Base-by-base conservation (phyloP, 2,113 vertebrate species). In the Crocuta crocuta region DNA sequence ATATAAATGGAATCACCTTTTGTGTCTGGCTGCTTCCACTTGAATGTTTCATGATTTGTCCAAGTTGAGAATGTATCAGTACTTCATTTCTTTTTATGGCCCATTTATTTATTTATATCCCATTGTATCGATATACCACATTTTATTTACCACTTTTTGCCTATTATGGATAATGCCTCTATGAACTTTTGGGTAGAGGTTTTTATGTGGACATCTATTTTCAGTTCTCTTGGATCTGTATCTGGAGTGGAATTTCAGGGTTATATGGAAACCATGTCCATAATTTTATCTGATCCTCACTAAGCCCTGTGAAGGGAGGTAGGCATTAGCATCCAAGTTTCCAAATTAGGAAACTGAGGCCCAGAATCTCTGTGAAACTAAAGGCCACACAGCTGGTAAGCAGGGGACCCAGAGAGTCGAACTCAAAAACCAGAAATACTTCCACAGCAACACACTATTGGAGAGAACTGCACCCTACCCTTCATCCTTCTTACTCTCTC, bases 111-210 rank as follows among this genome's bases (percentile, higher is more conserved):
- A 61, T 61, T 61, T 61, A 68, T 45, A 53, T 1, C 82, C 58
- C 66, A 61, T 61, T 84, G 13, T 55, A 58, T 16, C 63, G 48
- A 91, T 39, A 83, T 4, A 74, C 17, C 16, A 55, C 63, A 79
- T 74, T 93, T 82, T 81, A 50, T 65, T 96, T 94, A 94, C 70
- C 35, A 76, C 65, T 71, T 94, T 88, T 63, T 16, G 53, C 5
- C 43, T 79, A 13, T 70, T 70, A 82, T 45, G 50, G 91, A 61
- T 76, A 94, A 80, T 43, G 15, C 26, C 50, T 63, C 85, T 81
- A 17, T 73, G 89, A 91, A 80, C 45, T 68, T 45, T 70, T 6
- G 0, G 24, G 21, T 76, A 43, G n/a, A 93, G 33, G 26, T 89
- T 85, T 95, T 81, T 76, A 53, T 35, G n/a, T 94, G 61, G 55